These are phyloP conservation scores for Marasmarcha lunaedactyla DNA, from an alignment of 2,888 invertebrate genomes.

Conservation along the genomic window DNA sequence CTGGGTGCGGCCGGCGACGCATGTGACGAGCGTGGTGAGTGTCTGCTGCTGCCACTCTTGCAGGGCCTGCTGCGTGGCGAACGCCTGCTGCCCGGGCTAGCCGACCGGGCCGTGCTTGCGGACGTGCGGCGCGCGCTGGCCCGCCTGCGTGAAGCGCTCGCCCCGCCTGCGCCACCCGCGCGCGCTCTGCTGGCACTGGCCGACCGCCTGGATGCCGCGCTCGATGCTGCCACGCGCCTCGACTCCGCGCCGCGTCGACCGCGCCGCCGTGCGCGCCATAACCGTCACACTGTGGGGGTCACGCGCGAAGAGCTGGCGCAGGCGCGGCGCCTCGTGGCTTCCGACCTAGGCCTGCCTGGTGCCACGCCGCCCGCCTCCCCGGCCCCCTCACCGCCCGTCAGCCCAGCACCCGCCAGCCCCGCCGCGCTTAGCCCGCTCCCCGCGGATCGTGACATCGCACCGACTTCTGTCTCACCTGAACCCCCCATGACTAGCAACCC, in stretches of 20 bases:
- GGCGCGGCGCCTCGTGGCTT: slow-evolving; percentile 72
- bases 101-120: slow-evolving; percentile 74
- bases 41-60: slow-evolving; percentile 76
- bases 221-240: slow-evolving; percentile 46
- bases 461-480: slow-evolving; percentile 82
- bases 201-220: slow-evolving; percentile 74
- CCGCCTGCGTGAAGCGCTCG: slow-evolving; percentile 80
- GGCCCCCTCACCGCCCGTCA: slow-evolving; percentile 44
- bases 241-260: slow-evolving; percentile 49
- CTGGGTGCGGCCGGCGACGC: slow-evolving; percentile 28
- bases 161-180: slow-evolving; percentile 63
- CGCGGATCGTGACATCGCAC: slow-evolving; percentile 15
- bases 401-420: slow-evolving; percentile 33
- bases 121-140: slow-evolving; percentile 84
- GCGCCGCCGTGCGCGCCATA: slow-evolving; percentile 73
- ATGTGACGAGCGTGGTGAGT: slow-evolving; percentile 76
- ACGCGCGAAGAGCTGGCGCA: slow-evolving; percentile 84
- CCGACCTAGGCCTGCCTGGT: slow-evolving; percentile 42
- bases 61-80: slow-evolving; percentile 71
- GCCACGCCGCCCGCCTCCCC: slow-evolving; percentile 24
- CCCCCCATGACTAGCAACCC: slow-evolving; percentile 74
- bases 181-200: slow-evolving; percentile 77
- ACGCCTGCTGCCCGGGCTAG: slow-evolving; percentile 49
- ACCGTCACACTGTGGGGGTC: slow-evolving; percentile 86
- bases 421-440: slow-evolving; percentile 3